A percentile compares a stretch with the other conserved stretches of the same genome.
phyloP scores from a whole-genome alignment of 2,888 invertebrate species.

The Pseudococcus jackbeardsleyi region DNA sequence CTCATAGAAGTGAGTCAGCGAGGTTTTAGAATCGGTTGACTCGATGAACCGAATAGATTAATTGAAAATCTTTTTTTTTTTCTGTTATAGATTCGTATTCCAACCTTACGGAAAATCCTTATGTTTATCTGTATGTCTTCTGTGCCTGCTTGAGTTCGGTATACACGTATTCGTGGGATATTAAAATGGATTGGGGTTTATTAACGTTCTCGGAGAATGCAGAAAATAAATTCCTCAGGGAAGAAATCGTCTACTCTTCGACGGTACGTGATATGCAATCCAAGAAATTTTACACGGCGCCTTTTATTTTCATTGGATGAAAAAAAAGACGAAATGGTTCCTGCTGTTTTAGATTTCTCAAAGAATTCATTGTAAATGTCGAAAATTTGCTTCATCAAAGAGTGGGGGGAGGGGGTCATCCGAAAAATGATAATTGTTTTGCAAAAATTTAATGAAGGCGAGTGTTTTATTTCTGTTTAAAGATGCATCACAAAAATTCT shows the following conservation, averaged over 20 bases:
- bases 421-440: too few species aligned
- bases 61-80: constrained; percentile 71
- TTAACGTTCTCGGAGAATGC: constrained; percentile 88
- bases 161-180: constrained; percentile 98
- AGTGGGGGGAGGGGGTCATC: too few species aligned
- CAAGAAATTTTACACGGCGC: too few species aligned
- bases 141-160: constrained; percentile 88
- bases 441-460: too few species aligned
- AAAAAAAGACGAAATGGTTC: too few species aligned
- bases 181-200: constrained; percentile 99
- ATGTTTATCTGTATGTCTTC: constrained; percentile 90
- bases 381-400: too few species aligned
- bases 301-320: too few species aligned
- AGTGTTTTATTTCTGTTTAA: too few species aligned
- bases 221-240: constrained; percentile 90
- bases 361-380: not conserved
- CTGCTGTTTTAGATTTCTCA: not conserved
- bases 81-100: constrained; percentile 71
- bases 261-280: constrained; percentile 74
- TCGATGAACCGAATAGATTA: not conserved
- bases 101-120: constrained; percentile 80
- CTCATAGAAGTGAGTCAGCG: constrained; percentile 71
- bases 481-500: too few species aligned
- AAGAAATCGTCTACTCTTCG: constrained; percentile 95
- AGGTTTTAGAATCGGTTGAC: not conserved